Base-by-base conservation (phyloP, 2,113 vertebrate genomes). In the Rhinoderma darwinii region DNA sequence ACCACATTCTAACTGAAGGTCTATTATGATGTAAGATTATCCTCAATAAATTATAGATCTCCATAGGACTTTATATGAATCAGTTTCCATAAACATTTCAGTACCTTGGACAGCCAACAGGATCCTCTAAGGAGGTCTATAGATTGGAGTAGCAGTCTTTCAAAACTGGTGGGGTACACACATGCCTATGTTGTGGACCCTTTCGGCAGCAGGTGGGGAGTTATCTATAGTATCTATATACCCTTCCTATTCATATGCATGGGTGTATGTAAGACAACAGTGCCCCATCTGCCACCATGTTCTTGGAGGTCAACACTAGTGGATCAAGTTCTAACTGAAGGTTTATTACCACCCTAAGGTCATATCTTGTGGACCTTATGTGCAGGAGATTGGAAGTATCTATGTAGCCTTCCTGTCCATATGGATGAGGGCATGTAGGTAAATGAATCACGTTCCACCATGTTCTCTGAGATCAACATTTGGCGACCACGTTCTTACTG, bases 221-320 rank as follows among this genome's bases (percentile, higher is more conserved):
- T 18, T 20, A 25, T 41, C 68, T 32, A 72, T 72, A 9, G 8
- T 41, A 72, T 39, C 35, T 7, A 17, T 72, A 9, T 39, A 11
- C 4, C 68, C 18, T 41, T 72, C 68, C 41, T 25, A 39, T 72
- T 18, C 37, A 72, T 72, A 39, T 72, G 68, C 18, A 41, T 39
- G 18, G 41, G 68, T 35, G 5, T 20, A 22, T 11, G 10, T 39
- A 10, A 10, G 9, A 30, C 30, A 66, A 66, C 35, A 41, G 2
- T 72, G 39, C 68, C 17, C 68, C 68, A 72, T 72, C 68, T 72
- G 68, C 68, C 35, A n/a, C n/a, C n/a, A n/a, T n/a, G n/a, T n/a
- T n/a, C n/a, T n/a, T n/a, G n/a, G n/a, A n/a, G n/a, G n/a, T n/a
- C n/a, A n/a, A n/a, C n/a, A n/a, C n/a, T n/a, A n/a, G n/a, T n/a